Conservation (phyloP, 2,113 vertebrate genomes). For the Thomomys bottae region DNA sequence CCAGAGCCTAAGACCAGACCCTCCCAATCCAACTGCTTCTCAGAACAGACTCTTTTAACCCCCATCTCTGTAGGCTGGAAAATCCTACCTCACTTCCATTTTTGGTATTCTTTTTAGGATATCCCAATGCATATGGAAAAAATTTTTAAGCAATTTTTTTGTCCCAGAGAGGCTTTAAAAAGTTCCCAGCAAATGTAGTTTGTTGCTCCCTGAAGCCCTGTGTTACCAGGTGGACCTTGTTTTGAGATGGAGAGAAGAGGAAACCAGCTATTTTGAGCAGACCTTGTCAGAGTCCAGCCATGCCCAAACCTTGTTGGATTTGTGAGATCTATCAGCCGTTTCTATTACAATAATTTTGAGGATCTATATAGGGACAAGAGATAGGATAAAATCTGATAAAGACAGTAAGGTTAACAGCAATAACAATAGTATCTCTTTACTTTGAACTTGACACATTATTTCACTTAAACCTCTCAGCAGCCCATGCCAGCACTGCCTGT, state of each 20-base stretch:
- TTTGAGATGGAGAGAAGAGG: background rate
- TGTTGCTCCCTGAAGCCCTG: background rate
- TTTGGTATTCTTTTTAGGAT: conserved; percentile 12
- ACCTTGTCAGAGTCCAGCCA: background rate
- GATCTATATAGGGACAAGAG: background rate
- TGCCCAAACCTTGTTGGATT: background rate
- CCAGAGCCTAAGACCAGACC: background rate
- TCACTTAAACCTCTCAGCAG: conserved; percentile 14
- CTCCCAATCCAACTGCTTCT: background rate
- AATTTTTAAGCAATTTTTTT: background rate
- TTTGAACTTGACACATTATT: background rate
- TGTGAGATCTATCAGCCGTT: conserved; percentile 24
- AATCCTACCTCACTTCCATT: background rate
- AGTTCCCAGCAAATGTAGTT: background rate
- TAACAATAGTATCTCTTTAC: background rate
- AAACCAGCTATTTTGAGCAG: background rate
- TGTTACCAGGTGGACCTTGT: background rate
- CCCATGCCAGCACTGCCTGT: no score
- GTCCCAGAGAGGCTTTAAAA: conserved; percentile 24
- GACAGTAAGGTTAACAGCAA: background rate
- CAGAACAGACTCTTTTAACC: background rate
- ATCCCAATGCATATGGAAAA: background rate
- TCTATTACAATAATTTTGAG: background rate
- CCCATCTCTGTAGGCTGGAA: background rate
- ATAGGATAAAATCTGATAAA: background rate